A percentile compares a stretch with the other conserved stretches of the same genome.
Evolutionary conservation across 2,888 invertebrate genomes (phyloP).

Genomic region (Catocala nupta): DNA sequence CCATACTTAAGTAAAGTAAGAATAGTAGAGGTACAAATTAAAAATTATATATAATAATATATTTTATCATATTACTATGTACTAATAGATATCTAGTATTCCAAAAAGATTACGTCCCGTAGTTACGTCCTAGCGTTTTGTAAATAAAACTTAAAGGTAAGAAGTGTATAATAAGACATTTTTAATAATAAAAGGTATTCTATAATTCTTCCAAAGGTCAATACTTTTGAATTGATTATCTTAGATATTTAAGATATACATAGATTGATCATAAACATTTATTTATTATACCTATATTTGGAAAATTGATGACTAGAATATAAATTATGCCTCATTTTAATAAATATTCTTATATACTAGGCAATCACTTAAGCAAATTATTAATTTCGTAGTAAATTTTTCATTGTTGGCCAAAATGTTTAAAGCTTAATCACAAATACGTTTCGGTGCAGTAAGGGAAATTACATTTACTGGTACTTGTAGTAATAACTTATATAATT

Average conservation of each 20-base stretch:
- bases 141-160: background rate
- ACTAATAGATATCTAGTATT: background rate
- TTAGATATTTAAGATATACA: no score
- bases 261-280: constrained; percentile 1
- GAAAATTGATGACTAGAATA: constrained; percentile 33
- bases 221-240: no score
- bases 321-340: constrained; percentile 7
- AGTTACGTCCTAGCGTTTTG: background rate
- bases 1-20: no score
- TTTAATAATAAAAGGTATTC: no score
- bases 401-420: constrained; percentile 42
- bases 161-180: no score
- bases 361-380: background rate
- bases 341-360: no score
- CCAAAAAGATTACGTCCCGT: background rate
- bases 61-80: no score
- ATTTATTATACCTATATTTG: constrained; percentile 14
- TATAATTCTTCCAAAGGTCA: no score
- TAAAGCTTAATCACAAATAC: constrained; percentile 10
- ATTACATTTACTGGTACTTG: background rate
- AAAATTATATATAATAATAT: background rate
- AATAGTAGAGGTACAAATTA: background rate
- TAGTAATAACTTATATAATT: no score
- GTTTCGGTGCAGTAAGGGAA: constrained; percentile 8
- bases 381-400: constrained; percentile 38